A percentile compares a stretch with the other conserved stretches of the same genome.
Conservation (phyloP, 2,888 invertebrate genomes). For the Ophion obscuratus region DNA sequence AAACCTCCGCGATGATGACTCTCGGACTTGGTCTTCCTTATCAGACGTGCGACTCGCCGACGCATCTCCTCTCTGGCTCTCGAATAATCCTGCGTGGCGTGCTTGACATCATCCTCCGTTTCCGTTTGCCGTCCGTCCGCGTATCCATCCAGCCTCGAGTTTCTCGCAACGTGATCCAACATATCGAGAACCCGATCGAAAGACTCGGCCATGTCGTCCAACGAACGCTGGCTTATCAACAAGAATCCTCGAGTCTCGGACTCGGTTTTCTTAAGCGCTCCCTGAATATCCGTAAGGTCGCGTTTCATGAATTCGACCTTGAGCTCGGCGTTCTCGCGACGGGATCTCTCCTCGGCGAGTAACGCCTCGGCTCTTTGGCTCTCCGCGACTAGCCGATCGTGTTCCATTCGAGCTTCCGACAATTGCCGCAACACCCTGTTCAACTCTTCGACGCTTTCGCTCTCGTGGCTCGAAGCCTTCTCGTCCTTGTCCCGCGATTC, state of each 20-base stretch:
- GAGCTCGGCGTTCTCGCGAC: constrained; percentile 76
- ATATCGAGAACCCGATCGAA: constrained; percentile 77
- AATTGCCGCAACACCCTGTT: constrained; percentile 68
- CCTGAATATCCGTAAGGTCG: constrained; percentile 75
- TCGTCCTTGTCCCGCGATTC: constrained; percentile 10
- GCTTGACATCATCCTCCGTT: constrained; percentile 10
- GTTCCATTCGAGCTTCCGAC: constrained; percentile 70
- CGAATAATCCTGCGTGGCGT: constrained; percentile 33
- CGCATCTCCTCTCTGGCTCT: constrained; percentile 71
- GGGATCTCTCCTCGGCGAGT: constrained; percentile 76
- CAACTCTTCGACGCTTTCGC: constrained; percentile 38
- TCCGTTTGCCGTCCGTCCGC: constrained; percentile 19
- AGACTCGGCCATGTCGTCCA: constrained; percentile 78
- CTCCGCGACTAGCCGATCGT: constrained; percentile 74
- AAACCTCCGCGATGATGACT: constrained; percentile 71
- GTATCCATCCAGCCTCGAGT: constrained; percentile 29
- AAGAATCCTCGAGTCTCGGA: constrained; percentile 76
- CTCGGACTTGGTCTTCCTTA: constrained; percentile 81
- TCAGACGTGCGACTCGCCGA: constrained; percentile 73
- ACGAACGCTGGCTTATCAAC: constrained; percentile 77
- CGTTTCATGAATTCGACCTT: constrained; percentile 73
- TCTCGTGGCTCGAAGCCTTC: constrained; percentile 13
- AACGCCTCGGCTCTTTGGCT: constrained; percentile 69
- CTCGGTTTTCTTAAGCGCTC: constrained; percentile 75
- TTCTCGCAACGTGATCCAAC: constrained; percentile 72